A percentile compares a stretch with the other conserved stretches of the same genome.
phyloP scores from a whole-genome alignment of 2,797 vertebrate genomes.

The Loriculus beryllinus region DNA sequence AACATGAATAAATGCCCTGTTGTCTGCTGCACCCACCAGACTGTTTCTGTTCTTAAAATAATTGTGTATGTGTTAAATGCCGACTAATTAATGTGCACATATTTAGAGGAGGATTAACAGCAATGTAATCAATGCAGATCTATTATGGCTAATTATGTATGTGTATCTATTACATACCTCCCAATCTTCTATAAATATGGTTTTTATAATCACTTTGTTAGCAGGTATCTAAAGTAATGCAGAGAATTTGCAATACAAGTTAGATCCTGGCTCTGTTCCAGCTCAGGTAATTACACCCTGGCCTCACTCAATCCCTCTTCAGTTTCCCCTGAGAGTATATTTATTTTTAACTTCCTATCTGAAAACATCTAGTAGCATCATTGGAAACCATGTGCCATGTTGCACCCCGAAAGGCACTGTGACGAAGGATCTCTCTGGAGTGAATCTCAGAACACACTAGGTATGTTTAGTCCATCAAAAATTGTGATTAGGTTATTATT shows the following conservation, averaged over 20 bases:
- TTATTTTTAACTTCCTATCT: slow-evolving; percentile 49
- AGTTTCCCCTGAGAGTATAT: neutral
- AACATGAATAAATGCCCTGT: neutral
- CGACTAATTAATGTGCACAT: slow-evolving; percentile 52
- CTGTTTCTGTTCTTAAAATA: slow-evolving; percentile 59
- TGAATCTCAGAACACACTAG: neutral
- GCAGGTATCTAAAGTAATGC: slow-evolving; percentile 61
- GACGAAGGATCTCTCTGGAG: neutral
- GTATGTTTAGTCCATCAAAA: slow-evolving; percentile 6
- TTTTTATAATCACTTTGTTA: slow-evolving; percentile 70
- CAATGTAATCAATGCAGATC: slow-evolving; percentile 61
- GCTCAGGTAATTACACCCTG: slow-evolving; percentile 60
- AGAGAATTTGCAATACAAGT: slow-evolving; percentile 52
- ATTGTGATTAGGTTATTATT: neutral
- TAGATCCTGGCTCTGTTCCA: slow-evolving; percentile 43
- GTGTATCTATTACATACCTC: slow-evolving; percentile 55
- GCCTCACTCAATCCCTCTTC: neutral
- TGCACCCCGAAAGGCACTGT: neutral
- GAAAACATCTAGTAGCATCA: neutral
- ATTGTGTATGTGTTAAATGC: slow-evolving; percentile 41
- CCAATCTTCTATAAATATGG: slow-evolving; percentile 69
- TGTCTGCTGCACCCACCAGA: slow-evolving; percentile 21
- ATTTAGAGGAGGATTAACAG: slow-evolving; percentile 60
- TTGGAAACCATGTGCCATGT: neutral
- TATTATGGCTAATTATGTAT: slow-evolving; percentile 63